Percentiles rank a stretch among this genome's conserved stretches.
Conservation (phyloP, 53 echinoderm and acorn worm genomes). For the Patiria pectinifera region DNA sequence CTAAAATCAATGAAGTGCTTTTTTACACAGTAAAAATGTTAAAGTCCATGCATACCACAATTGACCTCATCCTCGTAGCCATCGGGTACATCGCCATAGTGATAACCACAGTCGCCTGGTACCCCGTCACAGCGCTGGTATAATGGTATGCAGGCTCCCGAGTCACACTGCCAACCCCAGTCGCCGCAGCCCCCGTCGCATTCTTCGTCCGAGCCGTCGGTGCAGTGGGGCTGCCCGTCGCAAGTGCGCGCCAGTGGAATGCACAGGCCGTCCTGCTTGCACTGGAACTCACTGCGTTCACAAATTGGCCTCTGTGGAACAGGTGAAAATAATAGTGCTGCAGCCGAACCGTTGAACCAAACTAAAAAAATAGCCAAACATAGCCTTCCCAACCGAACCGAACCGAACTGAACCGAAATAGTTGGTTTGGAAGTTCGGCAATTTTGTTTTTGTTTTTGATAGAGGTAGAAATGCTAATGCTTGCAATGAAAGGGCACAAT, state of each 20-base stretch:
- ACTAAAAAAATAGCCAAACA: too few species aligned
- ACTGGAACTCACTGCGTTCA: constrained; percentile 7
- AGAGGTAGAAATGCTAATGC: too few species aligned
- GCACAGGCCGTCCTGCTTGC: constrained; percentile 17
- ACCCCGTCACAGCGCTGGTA: constrained; percentile 32
- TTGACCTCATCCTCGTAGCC: constrained; percentile 26
- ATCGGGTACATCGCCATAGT: too few species aligned
- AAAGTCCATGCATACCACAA: constrained; percentile 5
- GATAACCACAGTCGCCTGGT: constrained; percentile 3
- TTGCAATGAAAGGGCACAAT: too few species aligned
- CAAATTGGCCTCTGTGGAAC: background rate
- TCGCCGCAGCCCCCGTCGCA: constrained; percentile 49
- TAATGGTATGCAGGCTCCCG: constrained; percentile 21
- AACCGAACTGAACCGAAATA: too few species aligned
- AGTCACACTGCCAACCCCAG: constrained; percentile 49
- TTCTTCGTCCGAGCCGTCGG: constrained; percentile 82
- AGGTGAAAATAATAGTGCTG: too few species aligned
- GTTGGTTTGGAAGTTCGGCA: too few species aligned
- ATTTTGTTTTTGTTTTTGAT: too few species aligned
- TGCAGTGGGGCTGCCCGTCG: constrained; percentile 66
- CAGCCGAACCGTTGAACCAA: too few species aligned
- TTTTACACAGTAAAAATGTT: too few species aligned
- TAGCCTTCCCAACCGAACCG: too few species aligned
- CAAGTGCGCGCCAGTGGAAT: constrained; percentile 31
- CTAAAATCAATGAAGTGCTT: too few species aligned